Conservation (phyloP, 1,140 invertebrate species). For the Apis mellifera region Amel_HAv3.1 CM009931.2:15309001-15309500, state of each 20-base stretch:
- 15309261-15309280: background rate
- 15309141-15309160: background rate
- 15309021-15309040: constrained; percentile 43
- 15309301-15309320: background rate
- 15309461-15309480: no score
- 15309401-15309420: no score
- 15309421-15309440: no score
- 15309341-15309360: no score
- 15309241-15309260: constrained; percentile 19
- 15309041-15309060: constrained; percentile 27
- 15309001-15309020: constrained; percentile 32
- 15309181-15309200: background rate
- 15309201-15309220: constrained; percentile 42
- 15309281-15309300: background rate
- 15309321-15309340: no score
- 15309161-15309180: background rate
- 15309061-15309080: constrained; percentile 19
- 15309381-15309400: no score
- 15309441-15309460: no score
- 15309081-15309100: constrained; percentile 31
- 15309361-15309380: no score
- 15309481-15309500: no score
- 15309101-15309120: background rate
- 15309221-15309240: constrained; percentile 41
- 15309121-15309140: background rate